Evolutionary conservation across 2,797 vertebrate species (phyloP), one percentile per base, ranked within the genome.

Genomic region (Enteromius trimaculatus): DNA sequence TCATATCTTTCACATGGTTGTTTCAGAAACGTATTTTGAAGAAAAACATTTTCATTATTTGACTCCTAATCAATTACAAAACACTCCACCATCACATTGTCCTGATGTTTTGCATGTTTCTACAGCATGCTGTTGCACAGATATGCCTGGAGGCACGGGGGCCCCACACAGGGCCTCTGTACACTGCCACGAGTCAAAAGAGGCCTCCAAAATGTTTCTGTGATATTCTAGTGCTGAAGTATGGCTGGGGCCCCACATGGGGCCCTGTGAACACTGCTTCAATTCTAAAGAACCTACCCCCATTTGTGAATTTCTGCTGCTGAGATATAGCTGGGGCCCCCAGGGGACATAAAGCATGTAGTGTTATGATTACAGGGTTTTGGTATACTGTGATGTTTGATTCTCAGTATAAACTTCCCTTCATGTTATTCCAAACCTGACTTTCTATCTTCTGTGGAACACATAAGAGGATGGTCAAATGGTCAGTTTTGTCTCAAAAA

Each of bases 161-260:
- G 60, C 60, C 62, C 31, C 47, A 79, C 47, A 79, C 47, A 55
- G 16, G 77, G 31, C 47, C 64, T 68, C 47, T 68, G 19, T 17
- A 79, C 62, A 51, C 47, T 11, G 47, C 47, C 47, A 49, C 8
- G 3, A 69, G 77, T 37, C 31, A 53, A 88, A 71, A 77, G 47
- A 60, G 31, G n/a, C 47, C 64, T 79, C 47, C 64, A 65, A 51
- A 66, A 51, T 65, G 26, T 49, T 26, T 55, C 17, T 42, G 23
- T 58, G 23, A 83, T 70, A 77, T 77, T 68, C 47, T 51, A 31
- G 44, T 51, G 77, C 77, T 66, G 29, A 68, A 26, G 62, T 79
- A 79, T 79, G 29, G 26, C 44, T 79, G 62, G 19, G 77, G 62
- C 77, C 47, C 31, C 44, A 68, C 21, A 68, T 79, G 77, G 47